Base-by-base conservation (phyloP, 1,140 invertebrate species). In the Caenorhabditis brenneri region DNA sequence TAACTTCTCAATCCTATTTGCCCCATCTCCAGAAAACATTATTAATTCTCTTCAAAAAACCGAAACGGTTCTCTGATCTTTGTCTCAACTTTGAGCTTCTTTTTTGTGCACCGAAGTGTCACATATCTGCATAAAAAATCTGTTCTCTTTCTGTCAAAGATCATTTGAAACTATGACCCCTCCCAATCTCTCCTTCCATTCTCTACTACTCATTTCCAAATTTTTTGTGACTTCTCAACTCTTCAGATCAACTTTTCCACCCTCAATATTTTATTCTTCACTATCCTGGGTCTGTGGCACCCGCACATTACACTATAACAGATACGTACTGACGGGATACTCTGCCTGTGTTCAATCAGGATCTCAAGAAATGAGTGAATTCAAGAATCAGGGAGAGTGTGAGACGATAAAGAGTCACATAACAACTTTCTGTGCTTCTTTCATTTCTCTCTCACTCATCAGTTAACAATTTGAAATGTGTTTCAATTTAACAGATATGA, bases 191-290 rank as follows among this genome's bases (percentile, higher is more conserved):
- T 65, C 10, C 36, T 27, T 19, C 60, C 2, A 65, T n/a, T 7
- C 7, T 51, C 49, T n/a, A n/a, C 53, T n/a, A 29, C 16, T 9
- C 29, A 4, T 9, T 58, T 58, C 27, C 9, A 42, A 42, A 42
- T 5, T 42, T 42, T 42, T 42, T 12, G 5, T 42, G 15, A 65
- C n/a, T 74, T 42, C n/a, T 27, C n/a, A 42, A 42, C 36, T 33
- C 22, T 4, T 55, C 53, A 74, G n/a, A 74, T 74, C 65, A 74
- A 31, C 58, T 65, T 42, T 74, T 42, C 36, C 65, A 74, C 65
- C 65, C 65, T 74, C 65, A 74, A 22, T n/a, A n/a, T 74, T 74
- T 36, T 42, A 74, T 74, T 74, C 36, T 42, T 42, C 39, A 12
- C 65, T 42, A 31, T 74, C 36, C 29, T 42, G 5, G 12, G 29